Evolutionary conservation across 35 echinoderm and acorn worm genomes (phyloP).

Genomic region (Heliocidaris tuberculata): DNA sequence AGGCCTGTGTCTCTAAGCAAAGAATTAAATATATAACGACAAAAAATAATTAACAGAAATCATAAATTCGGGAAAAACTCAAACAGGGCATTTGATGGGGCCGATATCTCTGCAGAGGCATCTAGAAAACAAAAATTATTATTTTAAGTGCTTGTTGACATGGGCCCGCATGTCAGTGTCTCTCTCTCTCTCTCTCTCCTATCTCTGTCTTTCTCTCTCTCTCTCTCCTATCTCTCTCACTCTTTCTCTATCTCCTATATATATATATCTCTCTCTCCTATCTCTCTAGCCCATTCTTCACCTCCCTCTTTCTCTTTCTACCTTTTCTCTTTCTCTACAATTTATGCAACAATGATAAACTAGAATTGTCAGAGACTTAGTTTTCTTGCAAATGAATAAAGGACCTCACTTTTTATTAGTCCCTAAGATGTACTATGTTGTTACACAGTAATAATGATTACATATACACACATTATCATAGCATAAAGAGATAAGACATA

Average conservation of each 20-base stretch:
- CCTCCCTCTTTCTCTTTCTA: neutral
- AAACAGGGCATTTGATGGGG: too few relatives aligned
- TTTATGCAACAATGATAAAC: neutral
- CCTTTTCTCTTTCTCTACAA: neutral
- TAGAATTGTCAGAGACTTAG: neutral
- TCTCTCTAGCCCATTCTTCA: neutral
- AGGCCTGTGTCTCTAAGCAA: too few relatives aligned
- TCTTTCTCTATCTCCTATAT: neutral
- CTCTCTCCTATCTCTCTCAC: neutral
- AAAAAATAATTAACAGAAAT: too few relatives aligned
- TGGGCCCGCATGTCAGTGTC: too few relatives aligned
- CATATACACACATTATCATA: neutral
- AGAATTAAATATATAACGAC: too few relatives aligned
- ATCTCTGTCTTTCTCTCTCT: neutral
- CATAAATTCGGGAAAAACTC: too few relatives aligned
- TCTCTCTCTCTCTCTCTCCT: neutral
- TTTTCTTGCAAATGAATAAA: conserved; percentile 15
- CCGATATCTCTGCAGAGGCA: too few relatives aligned
- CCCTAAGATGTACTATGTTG: neutral
- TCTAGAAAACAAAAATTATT: too few relatives aligned
- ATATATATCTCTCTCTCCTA: neutral
- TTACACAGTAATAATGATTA: neutral
- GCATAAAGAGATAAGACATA: neutral
- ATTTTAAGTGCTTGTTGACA: too few relatives aligned
- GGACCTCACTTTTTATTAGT: neutral